phyloP scores from a whole-genome alignment of 2,888 invertebrate species.

The Spodoptera exigua region DNA sequence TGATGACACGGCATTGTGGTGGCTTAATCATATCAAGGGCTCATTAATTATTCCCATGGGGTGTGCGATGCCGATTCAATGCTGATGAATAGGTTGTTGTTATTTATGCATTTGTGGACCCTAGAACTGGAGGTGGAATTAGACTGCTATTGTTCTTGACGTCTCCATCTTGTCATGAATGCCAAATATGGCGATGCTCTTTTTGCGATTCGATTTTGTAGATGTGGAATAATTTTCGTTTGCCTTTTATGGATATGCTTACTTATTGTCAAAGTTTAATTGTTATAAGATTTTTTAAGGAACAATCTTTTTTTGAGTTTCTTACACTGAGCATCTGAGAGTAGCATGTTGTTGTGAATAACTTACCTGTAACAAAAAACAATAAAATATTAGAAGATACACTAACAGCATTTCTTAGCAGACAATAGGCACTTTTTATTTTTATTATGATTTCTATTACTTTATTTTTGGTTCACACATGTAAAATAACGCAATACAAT shows the following conservation, averaged over 20 bases:
- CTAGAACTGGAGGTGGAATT: constrained; percentile 35
- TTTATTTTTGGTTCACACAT: too few species aligned
- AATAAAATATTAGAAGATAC: neutral
- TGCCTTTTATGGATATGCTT: too few species aligned
- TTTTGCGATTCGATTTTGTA: neutral
- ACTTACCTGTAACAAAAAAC: constrained; percentile 55
- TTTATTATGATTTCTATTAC: too few species aligned
- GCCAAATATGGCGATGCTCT: neutral
- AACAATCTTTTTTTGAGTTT: too few species aligned
- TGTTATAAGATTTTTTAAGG: too few species aligned
- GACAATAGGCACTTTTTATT: too few species aligned
- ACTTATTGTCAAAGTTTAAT: too few species aligned
- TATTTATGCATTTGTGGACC: constrained; percentile 55
- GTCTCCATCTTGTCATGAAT: constrained; percentile 35
- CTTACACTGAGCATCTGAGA: neutral
- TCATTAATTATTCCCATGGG: constrained; percentile 82
- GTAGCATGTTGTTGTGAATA: neutral
- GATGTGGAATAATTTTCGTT: neutral
- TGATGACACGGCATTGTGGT: constrained; percentile 84
- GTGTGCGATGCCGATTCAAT: constrained; percentile 67
- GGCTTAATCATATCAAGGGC: constrained; percentile 81
- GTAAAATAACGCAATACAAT: too few species aligned
- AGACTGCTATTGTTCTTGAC: constrained; percentile 39
- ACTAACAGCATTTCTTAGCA: too few species aligned
- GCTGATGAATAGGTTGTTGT: constrained; percentile 71